Base-by-base conservation (phyloP, 2,888 invertebrate genomes). In the Ctena decussata region DNA sequence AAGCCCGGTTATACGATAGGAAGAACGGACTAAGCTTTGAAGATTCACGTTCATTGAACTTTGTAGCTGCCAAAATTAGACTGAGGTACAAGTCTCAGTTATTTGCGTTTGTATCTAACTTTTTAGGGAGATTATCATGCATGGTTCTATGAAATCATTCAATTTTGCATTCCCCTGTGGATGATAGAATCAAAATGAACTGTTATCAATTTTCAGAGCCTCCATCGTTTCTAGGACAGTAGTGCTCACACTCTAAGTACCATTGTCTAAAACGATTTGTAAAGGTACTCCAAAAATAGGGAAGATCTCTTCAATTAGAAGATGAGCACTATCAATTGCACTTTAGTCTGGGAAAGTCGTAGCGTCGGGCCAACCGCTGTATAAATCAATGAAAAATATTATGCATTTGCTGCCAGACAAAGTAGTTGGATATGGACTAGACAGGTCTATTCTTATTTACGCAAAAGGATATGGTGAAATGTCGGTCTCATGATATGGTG, bases 1-100 rank as follows among this genome's bases (percentile, higher is more conserved):
- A 53, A 57, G 83, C 86, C 27, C 78, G 65, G 24, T 80, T 80
- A 35, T 80, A 86, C 6, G 83, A 27, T 3, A 82, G 46, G 53
- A 83, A 15, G 46, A 73, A 83, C 6, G 83, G 53, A n/a, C 21
- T n/a, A 41, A 73, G 73, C n/a, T 65, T 65, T 24, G 80, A 32
- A 32, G 80, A 80, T 11, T 80, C 80, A 70, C 60, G 69, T 6
- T 49, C 37, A 69, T 73, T 57, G 35, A 80, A 80, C 2, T 74
- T 21, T n/a, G 78, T 74, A 11, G 78, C 83, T 0, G 79, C 83
- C 27, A 83, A 53, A 30, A 70, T 76, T 76, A 79, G 75, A 72
- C 79, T 83, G 15, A 83, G 39, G 35, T 74, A 76, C 27, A 83
- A 39, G 30, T 83, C 83, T 76, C 79, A 83, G 1, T 30, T 69